phyloP scores from a whole-genome alignment of 2,888 invertebrate genomes.

The Periphyllus acericola region DNA sequence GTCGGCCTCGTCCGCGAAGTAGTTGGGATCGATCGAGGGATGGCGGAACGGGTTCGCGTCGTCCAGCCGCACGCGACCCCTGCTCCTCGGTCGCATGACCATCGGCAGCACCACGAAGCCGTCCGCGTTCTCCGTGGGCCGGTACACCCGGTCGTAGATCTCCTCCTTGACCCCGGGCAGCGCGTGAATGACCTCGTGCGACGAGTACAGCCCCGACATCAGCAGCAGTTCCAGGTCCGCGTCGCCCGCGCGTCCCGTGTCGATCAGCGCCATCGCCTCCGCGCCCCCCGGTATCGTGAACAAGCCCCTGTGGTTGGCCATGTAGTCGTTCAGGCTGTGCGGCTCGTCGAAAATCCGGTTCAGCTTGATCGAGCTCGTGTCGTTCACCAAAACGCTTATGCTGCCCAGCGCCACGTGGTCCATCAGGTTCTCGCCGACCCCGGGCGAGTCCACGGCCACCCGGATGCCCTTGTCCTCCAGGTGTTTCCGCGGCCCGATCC shows the following conservation, averaged over 20 bases:
- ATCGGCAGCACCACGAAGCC: constrained; percentile 74
- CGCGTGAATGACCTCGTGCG: constrained; percentile 69
- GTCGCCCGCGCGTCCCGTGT: constrained; percentile 71
- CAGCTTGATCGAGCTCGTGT: constrained; percentile 67
- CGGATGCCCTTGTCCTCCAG: constrained; percentile 71
- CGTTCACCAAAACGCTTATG: constrained; percentile 71
- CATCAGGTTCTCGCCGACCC: constrained; percentile 76
- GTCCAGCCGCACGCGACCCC: constrained; percentile 74
- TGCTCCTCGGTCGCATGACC: constrained; percentile 76
- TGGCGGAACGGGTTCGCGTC: constrained; percentile 74
- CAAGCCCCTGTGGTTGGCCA: constrained; percentile 71
- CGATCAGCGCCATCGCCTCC: constrained; percentile 75
- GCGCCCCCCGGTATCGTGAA: constrained; percentile 75
- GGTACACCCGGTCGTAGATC: constrained; percentile 68
- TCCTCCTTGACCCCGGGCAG: constrained; percentile 71
- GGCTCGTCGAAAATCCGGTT: constrained; percentile 67
- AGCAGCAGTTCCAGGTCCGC: constrained; percentile 76
- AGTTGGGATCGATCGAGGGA: constrained; percentile 77
- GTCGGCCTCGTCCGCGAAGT: constrained; percentile 73
- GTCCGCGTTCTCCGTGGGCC: constrained; percentile 68
- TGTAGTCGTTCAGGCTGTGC: constrained; percentile 69
- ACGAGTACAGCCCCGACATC: constrained; percentile 70
- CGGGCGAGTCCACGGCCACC: constrained; percentile 71
- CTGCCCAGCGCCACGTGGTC: constrained; percentile 78
- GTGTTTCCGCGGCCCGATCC: constrained; percentile 76